These are phyloP conservation scores for Engystomops pustulosus DNA, from an alignment of 2,113 vertebrate species.

Conservation along the genomic window DNA sequence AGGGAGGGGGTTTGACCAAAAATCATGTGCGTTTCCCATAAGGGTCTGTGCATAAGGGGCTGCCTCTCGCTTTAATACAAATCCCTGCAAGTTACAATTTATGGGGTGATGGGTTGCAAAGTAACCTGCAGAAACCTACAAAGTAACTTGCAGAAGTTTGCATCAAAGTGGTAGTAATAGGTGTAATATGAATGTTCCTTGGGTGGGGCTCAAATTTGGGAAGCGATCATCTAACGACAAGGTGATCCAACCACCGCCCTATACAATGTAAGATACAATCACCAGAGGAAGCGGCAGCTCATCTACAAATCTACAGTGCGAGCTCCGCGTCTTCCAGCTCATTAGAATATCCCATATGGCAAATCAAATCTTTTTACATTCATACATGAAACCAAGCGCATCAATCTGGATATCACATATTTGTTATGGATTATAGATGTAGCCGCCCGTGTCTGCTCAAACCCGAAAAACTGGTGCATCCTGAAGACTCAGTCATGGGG, in stretches of 20 bases:
- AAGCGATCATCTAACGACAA: no score
- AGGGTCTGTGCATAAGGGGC: no score
- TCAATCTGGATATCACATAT: conserved; percentile 22
- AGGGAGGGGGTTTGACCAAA: no score
- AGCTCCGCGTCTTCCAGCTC: neutral
- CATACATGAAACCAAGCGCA: neutral
- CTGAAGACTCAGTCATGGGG: neutral
- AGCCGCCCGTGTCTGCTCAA: neutral
- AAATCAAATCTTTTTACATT: neutral
- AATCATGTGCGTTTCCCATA: no score
- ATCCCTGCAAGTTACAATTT: no score
- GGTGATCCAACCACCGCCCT: neutral
- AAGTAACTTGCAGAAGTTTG: no score
- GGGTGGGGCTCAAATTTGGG: no score
- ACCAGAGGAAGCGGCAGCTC: neutral
- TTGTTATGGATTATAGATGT: neutral
- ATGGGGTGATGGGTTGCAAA: no score
- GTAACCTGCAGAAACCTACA: no score
- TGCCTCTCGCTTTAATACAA: no score
- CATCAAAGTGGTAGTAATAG: no score
- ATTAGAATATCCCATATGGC: conserved; percentile 26
- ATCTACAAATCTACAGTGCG: neutral
- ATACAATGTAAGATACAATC: neutral
- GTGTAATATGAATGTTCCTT: no score
- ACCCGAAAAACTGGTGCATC: neutral